Percentiles rank a stretch among this genome's conserved stretches.
phyloP scores from a whole-genome alignment of 2,797 vertebrate genomes.

The Ceryle rudis region DNA sequence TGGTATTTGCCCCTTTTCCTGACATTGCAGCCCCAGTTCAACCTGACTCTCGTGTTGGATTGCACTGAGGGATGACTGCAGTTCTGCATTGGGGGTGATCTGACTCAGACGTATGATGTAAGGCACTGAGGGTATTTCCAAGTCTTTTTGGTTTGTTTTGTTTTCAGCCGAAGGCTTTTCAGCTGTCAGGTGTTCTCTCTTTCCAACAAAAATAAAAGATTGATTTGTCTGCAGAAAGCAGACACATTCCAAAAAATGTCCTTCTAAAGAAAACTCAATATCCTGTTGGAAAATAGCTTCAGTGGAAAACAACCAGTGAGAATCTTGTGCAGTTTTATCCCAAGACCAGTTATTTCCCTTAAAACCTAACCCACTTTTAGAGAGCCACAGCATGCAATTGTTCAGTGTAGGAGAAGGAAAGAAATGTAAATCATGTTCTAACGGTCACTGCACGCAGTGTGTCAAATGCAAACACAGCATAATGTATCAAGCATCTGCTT shows the following conservation, averaged over 20 bases:
- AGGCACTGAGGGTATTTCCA: slow-evolving; percentile 12
- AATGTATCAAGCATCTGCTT: not conserved
- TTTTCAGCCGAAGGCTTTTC: slow-evolving; percentile 26
- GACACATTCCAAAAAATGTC: not conserved
- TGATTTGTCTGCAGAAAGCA: slow-evolving; percentile 38
- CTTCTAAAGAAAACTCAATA: slow-evolving; percentile 50
- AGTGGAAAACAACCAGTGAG: slow-evolving; percentile 22
- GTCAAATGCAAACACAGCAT: not conserved
- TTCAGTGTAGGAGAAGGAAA: not conserved
- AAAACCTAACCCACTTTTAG: not conserved
- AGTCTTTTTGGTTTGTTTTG: not conserved
- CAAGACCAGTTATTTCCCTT: not conserved
- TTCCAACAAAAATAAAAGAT: slow-evolving; percentile 60
- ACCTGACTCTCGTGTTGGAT: not conserved
- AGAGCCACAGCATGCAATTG: not conserved
- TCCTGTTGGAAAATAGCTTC: slow-evolving; percentile 50
- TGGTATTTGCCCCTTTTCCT: not conserved
- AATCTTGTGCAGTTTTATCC: not conserved
- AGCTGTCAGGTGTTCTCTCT: slow-evolving; percentile 46
- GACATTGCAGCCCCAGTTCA: not conserved
- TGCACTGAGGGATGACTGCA: not conserved
- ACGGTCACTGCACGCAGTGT: not conserved
- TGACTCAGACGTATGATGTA: rapidly evolving
- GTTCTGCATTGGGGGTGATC: rapidly evolving
- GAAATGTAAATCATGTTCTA: not conserved